Conservation (phyloP, 2,113 vertebrate species). For the Pangasianodon gigas region DNA sequence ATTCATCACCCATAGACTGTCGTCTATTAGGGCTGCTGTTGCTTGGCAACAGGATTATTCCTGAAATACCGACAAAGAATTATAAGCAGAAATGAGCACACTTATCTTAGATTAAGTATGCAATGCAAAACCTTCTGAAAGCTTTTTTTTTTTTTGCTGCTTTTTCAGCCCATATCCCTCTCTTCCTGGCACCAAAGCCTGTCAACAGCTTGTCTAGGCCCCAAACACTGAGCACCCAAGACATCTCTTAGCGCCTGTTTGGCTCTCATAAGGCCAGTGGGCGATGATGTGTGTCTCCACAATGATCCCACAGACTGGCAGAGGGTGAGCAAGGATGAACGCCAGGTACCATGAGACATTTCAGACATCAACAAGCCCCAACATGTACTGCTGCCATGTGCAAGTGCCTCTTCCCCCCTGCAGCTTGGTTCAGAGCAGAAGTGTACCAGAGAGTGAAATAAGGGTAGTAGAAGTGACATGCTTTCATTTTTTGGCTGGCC, state of each 20-base stretch:
- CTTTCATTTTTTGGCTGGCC: not conserved
- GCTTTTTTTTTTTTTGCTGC: not conserved
- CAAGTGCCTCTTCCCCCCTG: not conserved
- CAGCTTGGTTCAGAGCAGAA: not conserved
- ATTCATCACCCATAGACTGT: slow-evolving; percentile 57
- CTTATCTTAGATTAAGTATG: not conserved
- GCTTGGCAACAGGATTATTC: slow-evolving; percentile 64
- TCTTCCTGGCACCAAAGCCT: slow-evolving; percentile 9
- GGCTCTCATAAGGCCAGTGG: slow-evolving; percentile 39
- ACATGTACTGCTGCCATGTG: not conserved
- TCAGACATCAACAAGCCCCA: slow-evolving; percentile 36
- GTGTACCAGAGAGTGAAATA: not conserved
- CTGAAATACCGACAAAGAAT: slow-evolving; percentile 24
- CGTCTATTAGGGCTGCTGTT: slow-evolving; percentile 66
- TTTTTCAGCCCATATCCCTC: not conserved
- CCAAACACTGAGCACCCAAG: slow-evolving; percentile 26
- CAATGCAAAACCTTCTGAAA: slow-evolving; percentile 9
- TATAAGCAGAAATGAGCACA: not conserved
- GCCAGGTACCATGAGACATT: slow-evolving; percentile 34
- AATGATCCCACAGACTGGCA: slow-evolving; percentile 13
- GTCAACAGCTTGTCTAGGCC: slow-evolving; percentile 39
- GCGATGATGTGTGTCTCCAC: slow-evolving; percentile 23
- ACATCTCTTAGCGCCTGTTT: slow-evolving; percentile 25
- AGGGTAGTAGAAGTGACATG: not conserved
- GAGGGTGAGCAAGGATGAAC: slow-evolving; percentile 23